A percentile compares a stretch with the other conserved stretches of the same genome.
phyloP scores from a whole-genome alignment of 2,113 vertebrate genomes.

The Hydropotes inermis region DNA sequence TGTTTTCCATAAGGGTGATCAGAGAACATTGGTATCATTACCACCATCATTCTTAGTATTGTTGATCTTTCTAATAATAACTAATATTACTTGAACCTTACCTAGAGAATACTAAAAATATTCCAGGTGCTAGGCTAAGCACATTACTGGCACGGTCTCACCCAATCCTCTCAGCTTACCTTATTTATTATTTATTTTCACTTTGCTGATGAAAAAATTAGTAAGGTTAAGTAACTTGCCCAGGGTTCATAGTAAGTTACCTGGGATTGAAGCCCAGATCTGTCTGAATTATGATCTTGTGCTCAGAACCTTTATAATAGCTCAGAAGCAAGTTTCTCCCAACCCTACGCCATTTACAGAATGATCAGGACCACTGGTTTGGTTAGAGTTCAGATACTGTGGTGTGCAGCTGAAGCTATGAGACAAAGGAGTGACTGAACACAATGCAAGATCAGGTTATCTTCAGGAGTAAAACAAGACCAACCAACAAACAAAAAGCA shows the following conservation, averaged over 20 bases:
- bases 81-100: background rate
- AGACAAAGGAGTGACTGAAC: accelerated
- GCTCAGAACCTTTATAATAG: background rate
- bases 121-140: background rate
- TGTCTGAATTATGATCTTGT: background rate
- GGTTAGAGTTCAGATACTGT: background rate
- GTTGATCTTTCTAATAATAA: background rate
- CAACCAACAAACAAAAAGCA: background rate
- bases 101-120: background rate
- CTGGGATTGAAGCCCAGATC: background rate
- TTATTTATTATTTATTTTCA: background rate
- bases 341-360: background rate
- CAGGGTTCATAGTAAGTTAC: background rate
- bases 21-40: background rate
- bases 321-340: background rate
- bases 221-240: background rate
- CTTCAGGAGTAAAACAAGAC: background rate
- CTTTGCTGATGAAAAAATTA: background rate
- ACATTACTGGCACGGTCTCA: background rate
- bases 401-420: background rate
- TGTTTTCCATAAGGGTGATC: background rate
- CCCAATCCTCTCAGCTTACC: background rate
- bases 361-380: background rate
- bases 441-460: background rate
- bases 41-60: no score